A percentile compares a stretch with the other conserved stretches of the same genome.
These are phyloP conservation scores for Drosophila setifemur DNA, from an alignment of 1,140 invertebrate genomes.

Conservation along the genomic window DNA sequence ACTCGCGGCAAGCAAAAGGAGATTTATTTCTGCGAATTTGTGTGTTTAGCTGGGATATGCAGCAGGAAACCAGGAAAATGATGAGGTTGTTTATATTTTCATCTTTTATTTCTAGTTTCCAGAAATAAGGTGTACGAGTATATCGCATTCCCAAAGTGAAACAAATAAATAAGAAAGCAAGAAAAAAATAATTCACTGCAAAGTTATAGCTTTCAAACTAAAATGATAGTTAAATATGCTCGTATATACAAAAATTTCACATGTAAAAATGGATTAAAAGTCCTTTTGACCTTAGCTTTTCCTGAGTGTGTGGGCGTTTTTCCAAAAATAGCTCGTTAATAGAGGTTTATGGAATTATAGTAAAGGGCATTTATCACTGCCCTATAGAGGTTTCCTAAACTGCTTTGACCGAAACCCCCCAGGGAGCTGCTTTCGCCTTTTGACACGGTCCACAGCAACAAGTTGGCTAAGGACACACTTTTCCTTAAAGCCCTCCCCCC, in stretches of 20 bases:
- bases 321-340: neutral
- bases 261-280: no score
- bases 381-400: constrained; percentile 26
- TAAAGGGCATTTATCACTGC: constrained; percentile 9
- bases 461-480: constrained; percentile 31
- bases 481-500: constrained; percentile 2
- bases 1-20: constrained; percentile 21
- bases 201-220: no score
- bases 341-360: neutral
- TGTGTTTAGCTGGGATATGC: no score
- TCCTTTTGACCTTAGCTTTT: no score
- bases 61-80: neutral
- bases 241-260: no score
- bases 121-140: no score
- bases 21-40: constrained; percentile 32
- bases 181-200: no score
- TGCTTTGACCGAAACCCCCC: constrained; percentile 11
- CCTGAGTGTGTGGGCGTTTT: no score
- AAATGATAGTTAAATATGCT: no score
- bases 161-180: no score
- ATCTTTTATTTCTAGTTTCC: neutral
- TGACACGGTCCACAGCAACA: constrained; percentile 35
- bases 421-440: constrained; percentile 17
- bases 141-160: no score
- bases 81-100: no score